A percentile compares a stretch with the other conserved stretches of the same genome.
Evolutionary conservation across 2,113 vertebrate species (phyloP).

Genomic region (Picathartes gymnocephalus): DNA sequence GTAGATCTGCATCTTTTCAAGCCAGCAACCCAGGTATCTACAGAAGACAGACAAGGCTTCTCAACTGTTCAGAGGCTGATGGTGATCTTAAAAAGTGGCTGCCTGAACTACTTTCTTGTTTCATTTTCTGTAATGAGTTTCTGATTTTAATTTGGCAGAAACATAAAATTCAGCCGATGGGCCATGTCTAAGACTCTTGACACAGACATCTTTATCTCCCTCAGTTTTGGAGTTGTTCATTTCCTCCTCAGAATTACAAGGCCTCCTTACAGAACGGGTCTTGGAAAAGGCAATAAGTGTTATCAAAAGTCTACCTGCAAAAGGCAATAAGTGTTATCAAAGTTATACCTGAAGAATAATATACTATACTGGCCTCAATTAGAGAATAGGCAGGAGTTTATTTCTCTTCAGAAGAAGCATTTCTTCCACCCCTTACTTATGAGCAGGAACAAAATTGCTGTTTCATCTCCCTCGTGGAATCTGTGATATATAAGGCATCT

Average conservation of each 20-base stretch:
- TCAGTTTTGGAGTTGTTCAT: neutral
- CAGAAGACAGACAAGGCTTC: neutral
- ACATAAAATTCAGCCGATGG: neutral
- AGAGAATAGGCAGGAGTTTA: neutral
- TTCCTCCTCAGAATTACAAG: constrained; percentile 19
- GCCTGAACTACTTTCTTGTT: neutral
- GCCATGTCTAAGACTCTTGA: neutral
- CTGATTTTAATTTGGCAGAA: constrained; percentile 30
- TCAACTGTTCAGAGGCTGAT: neutral
- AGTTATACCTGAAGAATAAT: constrained; percentile 25
- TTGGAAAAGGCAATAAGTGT: constrained; percentile 1
- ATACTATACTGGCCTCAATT: neutral
- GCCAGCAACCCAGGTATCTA: neutral
- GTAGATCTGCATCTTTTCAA: neutral
- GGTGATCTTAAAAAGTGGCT: neutral
- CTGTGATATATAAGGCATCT: constrained; percentile 54
- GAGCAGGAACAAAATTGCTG: constrained; percentile 39
- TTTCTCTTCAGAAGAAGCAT: neutral
- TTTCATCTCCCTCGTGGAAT: constrained; percentile 24
- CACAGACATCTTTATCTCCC: constrained; percentile 1
- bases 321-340: constrained; percentile 18
- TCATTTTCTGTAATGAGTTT: neutral
- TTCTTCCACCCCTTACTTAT: constrained; percentile 4
- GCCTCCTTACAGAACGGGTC: neutral
- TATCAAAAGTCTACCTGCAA: constrained; percentile 3